Evolutionary conservation across 2,113 vertebrate species (phyloP).

Genomic region (Platanista minor): DNA sequence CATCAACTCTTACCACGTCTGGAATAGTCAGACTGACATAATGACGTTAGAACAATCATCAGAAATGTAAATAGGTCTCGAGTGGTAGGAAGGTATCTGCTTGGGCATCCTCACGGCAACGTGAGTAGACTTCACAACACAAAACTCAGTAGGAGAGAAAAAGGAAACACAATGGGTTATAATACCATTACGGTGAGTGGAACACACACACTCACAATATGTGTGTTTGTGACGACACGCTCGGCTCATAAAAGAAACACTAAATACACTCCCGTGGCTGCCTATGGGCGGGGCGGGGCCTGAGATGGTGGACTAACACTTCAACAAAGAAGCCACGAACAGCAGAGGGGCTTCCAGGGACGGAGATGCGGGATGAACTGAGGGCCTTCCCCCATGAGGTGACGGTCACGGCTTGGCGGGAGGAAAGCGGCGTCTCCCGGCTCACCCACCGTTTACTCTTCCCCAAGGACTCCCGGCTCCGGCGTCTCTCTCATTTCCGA

Average conservation of each 20-base stretch:
- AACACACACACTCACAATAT: background rate
- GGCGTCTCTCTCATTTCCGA: background rate
- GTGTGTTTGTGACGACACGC: background rate
- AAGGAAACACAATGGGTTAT: accelerated
- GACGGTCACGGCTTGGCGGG: background rate
- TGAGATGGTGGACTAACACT: accelerated
- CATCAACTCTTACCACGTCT: too few relatives aligned
- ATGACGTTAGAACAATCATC: accelerated
- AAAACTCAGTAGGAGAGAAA: background rate
- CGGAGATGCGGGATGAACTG: accelerated
- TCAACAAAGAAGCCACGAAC: background rate
- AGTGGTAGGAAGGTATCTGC: accelerated
- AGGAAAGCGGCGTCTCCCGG: accelerated
- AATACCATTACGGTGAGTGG: accelerated
- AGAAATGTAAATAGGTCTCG: accelerated
- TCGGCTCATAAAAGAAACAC: background rate
- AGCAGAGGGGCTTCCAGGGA: background rate
- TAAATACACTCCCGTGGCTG: accelerated
- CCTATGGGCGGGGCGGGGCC: accelerated
- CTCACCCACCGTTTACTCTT: accelerated
- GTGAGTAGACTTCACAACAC: too few relatives aligned
- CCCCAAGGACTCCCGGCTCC: accelerated
- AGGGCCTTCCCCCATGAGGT: accelerated
- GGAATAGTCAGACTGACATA: background rate
- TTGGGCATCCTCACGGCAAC: accelerated